Evolutionary conservation across 2,888 invertebrate genomes (phyloP).

Genomic region (Drosophila maculinotata): DNA sequence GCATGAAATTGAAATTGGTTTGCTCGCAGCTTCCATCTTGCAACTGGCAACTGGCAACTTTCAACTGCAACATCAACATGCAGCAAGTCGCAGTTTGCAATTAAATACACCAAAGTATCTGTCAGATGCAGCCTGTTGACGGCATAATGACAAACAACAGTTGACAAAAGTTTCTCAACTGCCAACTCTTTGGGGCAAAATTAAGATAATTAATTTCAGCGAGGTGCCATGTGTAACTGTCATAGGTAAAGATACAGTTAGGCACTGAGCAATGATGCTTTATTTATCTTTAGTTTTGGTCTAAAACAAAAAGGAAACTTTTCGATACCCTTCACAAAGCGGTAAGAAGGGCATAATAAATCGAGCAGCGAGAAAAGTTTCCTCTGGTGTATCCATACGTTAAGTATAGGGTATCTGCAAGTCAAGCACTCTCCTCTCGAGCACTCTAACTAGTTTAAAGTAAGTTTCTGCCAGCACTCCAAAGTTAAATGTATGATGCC

Average conservation of each 20-base stretch:
- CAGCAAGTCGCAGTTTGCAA: conserved; percentile 31
- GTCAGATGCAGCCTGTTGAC: conserved; percentile 55
- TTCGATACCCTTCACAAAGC: background rate
- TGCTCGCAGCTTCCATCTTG: conserved; percentile 18
- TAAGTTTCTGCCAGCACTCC: background rate
- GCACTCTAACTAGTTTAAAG: background rate
- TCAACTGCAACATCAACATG: conserved; percentile 26
- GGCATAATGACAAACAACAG: conserved; percentile 64
- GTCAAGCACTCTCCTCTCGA: background rate
- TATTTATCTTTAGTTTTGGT: conserved; percentile 5
- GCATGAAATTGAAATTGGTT: conserved; percentile 60
- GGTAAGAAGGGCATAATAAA: background rate
- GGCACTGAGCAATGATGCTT: conserved; percentile 1
- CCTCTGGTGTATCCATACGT: too few relatives aligned
- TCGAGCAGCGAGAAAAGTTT: too few relatives aligned
- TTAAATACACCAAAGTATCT: conserved; percentile 61
- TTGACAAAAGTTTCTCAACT: conserved; percentile 58
- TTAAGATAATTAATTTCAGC: conserved; percentile 58
- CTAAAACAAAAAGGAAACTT: background rate
- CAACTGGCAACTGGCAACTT: conserved; percentile 19
- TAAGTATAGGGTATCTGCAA: too few relatives aligned
- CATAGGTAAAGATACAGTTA: conserved; percentile 27
- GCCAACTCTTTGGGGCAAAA: conserved; percentile 29
- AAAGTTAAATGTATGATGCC: conserved; percentile 3
- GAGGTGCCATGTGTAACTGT: conserved; percentile 44